These are phyloP conservation scores for Tautogolabrus adspersus DNA, from an alignment of 2,113 vertebrate species.

Conservation along the genomic window DNA sequence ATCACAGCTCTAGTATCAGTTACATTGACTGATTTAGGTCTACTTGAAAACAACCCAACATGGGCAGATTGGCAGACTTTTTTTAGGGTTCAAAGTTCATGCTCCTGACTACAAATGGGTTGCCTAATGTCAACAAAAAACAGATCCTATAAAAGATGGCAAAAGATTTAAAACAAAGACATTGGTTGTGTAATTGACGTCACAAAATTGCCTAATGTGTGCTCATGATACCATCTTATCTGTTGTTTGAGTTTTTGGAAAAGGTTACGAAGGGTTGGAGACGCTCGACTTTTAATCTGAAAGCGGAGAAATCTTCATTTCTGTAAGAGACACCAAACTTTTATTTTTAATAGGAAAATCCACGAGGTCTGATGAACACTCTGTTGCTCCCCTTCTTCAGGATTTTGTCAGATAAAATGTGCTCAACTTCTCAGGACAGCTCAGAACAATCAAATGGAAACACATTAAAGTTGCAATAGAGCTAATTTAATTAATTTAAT, in stretches of 20 bases:
- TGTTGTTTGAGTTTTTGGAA: neutral
- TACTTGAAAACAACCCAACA: neutral
- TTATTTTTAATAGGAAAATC: neutral
- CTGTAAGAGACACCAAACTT: neutral
- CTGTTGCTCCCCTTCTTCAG: neutral
- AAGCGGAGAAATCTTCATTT: neutral
- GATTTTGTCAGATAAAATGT: neutral
- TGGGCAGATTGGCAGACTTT: neutral
- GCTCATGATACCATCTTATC: conserved; percentile 11
- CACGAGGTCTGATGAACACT: too few relatives aligned
- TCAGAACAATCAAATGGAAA: conserved; percentile 11
- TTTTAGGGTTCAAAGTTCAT: neutral
- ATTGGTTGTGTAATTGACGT: conserved; percentile 1
- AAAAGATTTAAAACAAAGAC: conserved; percentile 13
- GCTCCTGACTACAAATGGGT: neutral
- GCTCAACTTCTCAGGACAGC: neutral
- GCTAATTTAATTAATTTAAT: too few relatives aligned
- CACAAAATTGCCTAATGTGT: conserved; percentile 17
- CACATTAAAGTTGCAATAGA: conserved; percentile 14
- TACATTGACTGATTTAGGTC: neutral
- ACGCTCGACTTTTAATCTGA: neutral
- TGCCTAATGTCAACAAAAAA: neutral
- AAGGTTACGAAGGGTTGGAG: conserved; percentile 5
- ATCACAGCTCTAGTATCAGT: too few relatives aligned
- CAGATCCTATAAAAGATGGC: neutral